Conservation (phyloP, 2,797 vertebrate genomes). For the Bucorvus abyssinicus region DNA sequence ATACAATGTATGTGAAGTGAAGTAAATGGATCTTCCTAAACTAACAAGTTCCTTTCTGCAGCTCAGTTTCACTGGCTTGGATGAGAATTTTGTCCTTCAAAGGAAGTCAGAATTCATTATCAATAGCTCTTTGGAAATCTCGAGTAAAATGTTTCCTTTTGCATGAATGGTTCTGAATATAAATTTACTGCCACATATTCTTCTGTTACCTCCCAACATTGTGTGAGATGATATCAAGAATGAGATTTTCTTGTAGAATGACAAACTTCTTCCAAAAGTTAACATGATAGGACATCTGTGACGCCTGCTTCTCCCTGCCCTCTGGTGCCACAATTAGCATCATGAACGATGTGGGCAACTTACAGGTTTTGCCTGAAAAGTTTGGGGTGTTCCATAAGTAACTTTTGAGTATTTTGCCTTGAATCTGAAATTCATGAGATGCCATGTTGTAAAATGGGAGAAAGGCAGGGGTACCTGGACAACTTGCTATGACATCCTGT, state of each 20-base stretch:
- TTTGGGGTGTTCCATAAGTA: not conserved
- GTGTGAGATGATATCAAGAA: not conserved
- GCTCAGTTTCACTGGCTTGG: not conserved
- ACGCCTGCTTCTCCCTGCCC: not conserved
- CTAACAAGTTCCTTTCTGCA: not conserved
- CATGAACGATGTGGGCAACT: not conserved
- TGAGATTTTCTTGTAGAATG: not conserved
- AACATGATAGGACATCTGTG: not conserved
- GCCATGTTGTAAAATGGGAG: not conserved
- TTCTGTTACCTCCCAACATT: not conserved
- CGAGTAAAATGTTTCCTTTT: not conserved
- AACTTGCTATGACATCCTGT: not conserved
- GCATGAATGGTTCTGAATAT: not conserved
- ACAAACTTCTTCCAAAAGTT: not conserved
- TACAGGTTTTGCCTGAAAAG: not conserved
- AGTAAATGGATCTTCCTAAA: not conserved
- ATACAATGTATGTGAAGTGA: not conserved
- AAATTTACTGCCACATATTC: rapidly evolving
- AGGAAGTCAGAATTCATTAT: not conserved
- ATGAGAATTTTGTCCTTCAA: not conserved
- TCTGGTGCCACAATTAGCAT: not conserved
- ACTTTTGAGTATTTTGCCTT: not conserved
- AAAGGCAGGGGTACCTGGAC: not conserved
- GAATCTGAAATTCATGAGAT: not conserved
- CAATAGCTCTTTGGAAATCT: not conserved